Evolutionary conservation across 2,888 invertebrate genomes (phyloP).

Genomic region (Drosophila mulleri): DNA sequence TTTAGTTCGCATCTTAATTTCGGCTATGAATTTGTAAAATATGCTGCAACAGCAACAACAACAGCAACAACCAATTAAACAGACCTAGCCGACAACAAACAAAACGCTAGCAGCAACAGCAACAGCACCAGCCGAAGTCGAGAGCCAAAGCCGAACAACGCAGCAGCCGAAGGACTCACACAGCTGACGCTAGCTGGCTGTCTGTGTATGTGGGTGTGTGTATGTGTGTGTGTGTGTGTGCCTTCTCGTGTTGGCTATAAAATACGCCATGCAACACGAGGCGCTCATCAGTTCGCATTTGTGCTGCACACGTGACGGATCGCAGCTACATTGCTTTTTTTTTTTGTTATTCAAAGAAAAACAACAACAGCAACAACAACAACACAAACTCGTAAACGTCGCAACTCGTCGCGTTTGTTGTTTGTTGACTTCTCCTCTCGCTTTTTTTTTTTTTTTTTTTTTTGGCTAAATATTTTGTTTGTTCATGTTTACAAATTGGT

Average conservation of each 20-base stretch:
- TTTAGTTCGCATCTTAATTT: conserved; percentile 10
- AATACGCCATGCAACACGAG: conserved; percentile 81
- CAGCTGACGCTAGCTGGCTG: conserved; percentile 33
- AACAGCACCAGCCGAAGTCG: conserved; percentile 24
- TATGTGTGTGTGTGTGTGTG: conserved; percentile 12
- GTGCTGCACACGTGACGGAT: conserved; percentile 78
- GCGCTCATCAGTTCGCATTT: conserved; percentile 83
- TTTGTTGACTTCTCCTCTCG: conserved; percentile 5
- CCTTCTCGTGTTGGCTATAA: conserved; percentile 77
- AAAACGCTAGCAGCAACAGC: conserved; percentile 23
- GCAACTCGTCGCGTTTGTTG: background rate
- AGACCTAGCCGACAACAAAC: conserved; percentile 52
- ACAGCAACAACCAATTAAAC: conserved; percentile 42
- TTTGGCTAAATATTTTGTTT: conserved; percentile 4
- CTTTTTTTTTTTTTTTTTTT: conserved; percentile 12
- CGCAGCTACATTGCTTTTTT: conserved; percentile 6
- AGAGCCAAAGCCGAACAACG: conserved; percentile 21
- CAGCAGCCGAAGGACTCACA: conserved; percentile 48
- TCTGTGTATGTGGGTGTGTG: background rate
- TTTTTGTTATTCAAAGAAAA: background rate
- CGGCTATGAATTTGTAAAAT: conserved; percentile 19
- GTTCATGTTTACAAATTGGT: conserved; percentile 85
- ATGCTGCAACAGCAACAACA: conserved; percentile 15
- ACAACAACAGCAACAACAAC: background rate
- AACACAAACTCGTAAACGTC: conserved; percentile 4